A percentile compares a stretch with the other conserved stretches of the same genome.
These are phyloP conservation scores for Nestor notabilis DNA, from an alignment of 2,113 vertebrate genomes.

Conservation along the genomic window DNA sequence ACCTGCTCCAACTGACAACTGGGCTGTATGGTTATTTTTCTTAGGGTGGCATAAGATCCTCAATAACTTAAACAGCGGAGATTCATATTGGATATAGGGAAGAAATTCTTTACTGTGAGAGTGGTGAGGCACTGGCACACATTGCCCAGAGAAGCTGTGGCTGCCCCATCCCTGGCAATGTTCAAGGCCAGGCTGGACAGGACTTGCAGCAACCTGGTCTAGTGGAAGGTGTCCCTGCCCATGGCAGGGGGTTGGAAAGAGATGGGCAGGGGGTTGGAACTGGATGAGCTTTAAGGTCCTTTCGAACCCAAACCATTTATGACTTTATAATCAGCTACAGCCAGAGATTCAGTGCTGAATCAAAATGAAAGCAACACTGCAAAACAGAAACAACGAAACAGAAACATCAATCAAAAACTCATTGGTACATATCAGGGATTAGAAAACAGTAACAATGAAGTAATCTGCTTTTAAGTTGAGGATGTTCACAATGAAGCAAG, in stretches of 20 bases:
- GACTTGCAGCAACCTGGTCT: background rate
- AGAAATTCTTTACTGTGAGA: background rate
- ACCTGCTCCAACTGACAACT: background rate
- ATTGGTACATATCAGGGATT: rapidly evolving
- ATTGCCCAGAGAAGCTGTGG: background rate
- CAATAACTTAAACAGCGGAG: background rate
- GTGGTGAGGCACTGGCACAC: background rate
- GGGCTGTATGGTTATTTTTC: background rate
- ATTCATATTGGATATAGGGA: background rate
- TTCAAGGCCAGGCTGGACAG: background rate
- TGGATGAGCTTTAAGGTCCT: background rate
- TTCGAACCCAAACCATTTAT: background rate
- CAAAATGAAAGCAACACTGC: rapidly evolving
- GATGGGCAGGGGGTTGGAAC: background rate
- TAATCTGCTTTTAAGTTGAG: background rate
- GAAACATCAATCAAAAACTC: background rate
- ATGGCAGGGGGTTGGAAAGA: too few relatives aligned
- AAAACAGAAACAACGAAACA: rapidly evolving
- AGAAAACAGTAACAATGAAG: background rate
- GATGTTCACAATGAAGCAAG: background rate
- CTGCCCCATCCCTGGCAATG: background rate
- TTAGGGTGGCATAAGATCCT: background rate
- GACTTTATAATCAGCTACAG: background rate
- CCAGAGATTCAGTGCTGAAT: background rate
- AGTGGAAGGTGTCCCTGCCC: background rate